Base-by-base conservation (phyloP, 2,113 vertebrate species). In the Tragulus kanchil region DNA sequence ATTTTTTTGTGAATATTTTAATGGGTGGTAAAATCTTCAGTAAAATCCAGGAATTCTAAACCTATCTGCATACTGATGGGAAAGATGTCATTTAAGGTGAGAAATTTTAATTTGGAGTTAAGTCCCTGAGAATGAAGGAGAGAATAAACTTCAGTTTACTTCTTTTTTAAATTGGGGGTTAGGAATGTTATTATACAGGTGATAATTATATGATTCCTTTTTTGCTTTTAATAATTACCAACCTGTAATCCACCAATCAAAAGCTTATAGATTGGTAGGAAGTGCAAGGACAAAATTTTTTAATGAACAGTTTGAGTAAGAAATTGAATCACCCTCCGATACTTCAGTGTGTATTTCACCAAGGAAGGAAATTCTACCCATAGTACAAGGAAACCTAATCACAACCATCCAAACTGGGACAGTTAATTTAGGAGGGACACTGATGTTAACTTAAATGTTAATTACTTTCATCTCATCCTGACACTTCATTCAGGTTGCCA, bases 311-410 rank as follows among this genome's bases (percentile, higher is more conserved):
- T 62, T 56, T 85, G 52, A 26, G 12, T 78, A 45, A 56, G 23
- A n/a, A 42, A 25, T 12, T 19, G 50, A 17, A 52, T 67, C 28
- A 59, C 1, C 28, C 23, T 59, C 31, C 25, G 89, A 11, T 17
- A 52, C 2, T 45, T 82, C 25, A 56, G 5, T 42, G 14, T 73
- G 23, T 26, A 58, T 75, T 79, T 82, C 59, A 78, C 31, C 25
- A 87, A 85, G 50, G 26, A 78, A 91, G 64, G 50, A 89, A 88
- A 92, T 69, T 94, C 45, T 92, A 85, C 59, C 42, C 45, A 78
- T 59, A 52, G 48, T 59, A 17, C 52, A 54, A 78, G 31, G 69
- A 93, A 88, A 54, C 45, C 64, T 45, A 75, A 83, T 21, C 45
- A 12, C 9, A 61, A 11, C 23, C 45, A 83, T 79, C 12, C 75